Conservation (phyloP, 2,888 invertebrate genomes). For the Litoditis marina region DNA sequence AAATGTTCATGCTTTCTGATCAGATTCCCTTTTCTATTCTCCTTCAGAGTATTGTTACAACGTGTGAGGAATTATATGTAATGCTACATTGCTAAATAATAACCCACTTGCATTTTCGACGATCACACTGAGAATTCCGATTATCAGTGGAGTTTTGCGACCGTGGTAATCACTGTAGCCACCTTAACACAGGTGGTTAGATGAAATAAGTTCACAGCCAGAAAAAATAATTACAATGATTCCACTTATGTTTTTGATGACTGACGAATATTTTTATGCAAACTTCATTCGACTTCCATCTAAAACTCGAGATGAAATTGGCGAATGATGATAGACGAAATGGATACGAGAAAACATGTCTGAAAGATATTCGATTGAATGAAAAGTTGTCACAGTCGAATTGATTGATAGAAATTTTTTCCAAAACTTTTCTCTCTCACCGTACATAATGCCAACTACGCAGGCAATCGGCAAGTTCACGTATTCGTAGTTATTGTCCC, state of each 20-base stretch:
- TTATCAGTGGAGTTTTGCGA: constrained; percentile 45
- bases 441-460: constrained; percentile 51
- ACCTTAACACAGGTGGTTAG: too few species aligned
- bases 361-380: neutral
- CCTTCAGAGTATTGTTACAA: too few species aligned
- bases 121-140: constrained; percentile 43
- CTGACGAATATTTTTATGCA: too few species aligned
- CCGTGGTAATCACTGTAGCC: constrained; percentile 51
- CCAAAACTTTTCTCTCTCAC: constrained; percentile 26
- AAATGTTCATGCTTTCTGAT: too few species aligned
- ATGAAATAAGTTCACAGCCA: too few species aligned
- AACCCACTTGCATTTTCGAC: constrained; percentile 41
- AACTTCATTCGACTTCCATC: too few species aligned
- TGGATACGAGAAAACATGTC: too few species aligned
- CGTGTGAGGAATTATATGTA: too few species aligned
- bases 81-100: neutral
- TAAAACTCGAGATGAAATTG: too few species aligned
- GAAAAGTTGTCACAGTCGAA: neutral
- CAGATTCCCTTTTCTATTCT: too few species aligned
- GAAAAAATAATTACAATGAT: constrained; percentile 9
- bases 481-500: constrained; percentile 58
- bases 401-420: neutral
- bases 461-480: constrained; percentile 57
- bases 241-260: too few species aligned
- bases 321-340: too few species aligned